A percentile compares a stretch with the other conserved stretches of the same genome.
phyloP scores from a whole-genome alignment of 2,113 vertebrate species.

The Apodemus speciosus region DNA sequence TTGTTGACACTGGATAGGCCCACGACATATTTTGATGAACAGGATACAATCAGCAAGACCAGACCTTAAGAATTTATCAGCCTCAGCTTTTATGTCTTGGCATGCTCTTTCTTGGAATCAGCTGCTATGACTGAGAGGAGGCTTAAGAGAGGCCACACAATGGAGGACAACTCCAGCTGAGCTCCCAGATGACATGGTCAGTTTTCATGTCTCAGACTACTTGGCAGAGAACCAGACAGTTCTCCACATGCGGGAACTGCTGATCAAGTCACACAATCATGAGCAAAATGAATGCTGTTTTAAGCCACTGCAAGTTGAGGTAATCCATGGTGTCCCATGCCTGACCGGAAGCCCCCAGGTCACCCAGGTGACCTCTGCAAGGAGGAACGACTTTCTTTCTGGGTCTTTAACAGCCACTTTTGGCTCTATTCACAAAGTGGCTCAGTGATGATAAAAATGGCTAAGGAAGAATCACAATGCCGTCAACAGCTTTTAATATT shows the following conservation, averaged over 20 bases:
- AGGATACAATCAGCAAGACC: not conserved
- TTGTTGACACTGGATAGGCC: not conserved
- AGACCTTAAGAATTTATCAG: constrained; percentile 29
- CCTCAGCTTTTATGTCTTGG: not conserved
- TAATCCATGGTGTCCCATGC: not conserved
- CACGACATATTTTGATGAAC: not conserved
- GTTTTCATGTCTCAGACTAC: not conserved
- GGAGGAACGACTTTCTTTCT: not conserved
- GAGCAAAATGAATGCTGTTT: not conserved
- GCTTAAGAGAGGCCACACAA: not conserved
- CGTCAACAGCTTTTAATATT: not conserved
- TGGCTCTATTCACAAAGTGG: not conserved
- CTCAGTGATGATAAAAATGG: constrained; percentile 22
- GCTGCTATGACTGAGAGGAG: not conserved
- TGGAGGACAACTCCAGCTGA: not conserved
- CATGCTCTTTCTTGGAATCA: constrained; percentile 33
- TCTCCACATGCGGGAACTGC: not conserved
- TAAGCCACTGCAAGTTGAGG: not conserved
- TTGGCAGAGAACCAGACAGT: not conserved
- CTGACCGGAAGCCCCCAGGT: not conserved
- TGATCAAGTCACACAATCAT: not conserved
- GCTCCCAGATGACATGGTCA: not conserved
- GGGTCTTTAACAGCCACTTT: constrained; percentile 28
- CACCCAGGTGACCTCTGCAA: not conserved
- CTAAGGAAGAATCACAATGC: not conserved